Evolutionary conservation across 1,140 invertebrate genomes (phyloP), one percentile per base, ranked within the genome.

Genomic region (Hylaeus volcanicus): DNA sequence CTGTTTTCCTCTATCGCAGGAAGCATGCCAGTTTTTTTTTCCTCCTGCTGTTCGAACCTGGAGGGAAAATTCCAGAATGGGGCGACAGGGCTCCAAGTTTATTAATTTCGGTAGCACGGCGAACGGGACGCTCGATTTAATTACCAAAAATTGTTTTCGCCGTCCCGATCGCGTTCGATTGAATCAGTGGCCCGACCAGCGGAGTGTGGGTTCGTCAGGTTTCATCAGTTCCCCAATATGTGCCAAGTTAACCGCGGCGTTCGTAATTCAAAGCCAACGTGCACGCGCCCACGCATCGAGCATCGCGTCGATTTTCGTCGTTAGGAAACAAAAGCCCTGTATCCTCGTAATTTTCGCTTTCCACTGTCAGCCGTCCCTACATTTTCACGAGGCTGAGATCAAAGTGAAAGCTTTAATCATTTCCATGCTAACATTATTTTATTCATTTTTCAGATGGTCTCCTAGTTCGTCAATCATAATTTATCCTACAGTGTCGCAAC

Each of bases 271-370:
- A 43, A 61, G 68, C 56, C 41, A 9, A 15, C 41, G 39, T 8
- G 14, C 3, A 3, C 14, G 56, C 55, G 75, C 71, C 71, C 71
- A 63, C 45, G 56, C 66, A 43, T 55, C 60, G 26, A 26, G 26
- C 75, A 4, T 78, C 61, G 53, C 15, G 48, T 68, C 48, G 75
- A 78, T 78, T 71, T 78, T 71, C 75, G 43, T 61, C 56, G 56
- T 61, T 2, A 9, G 0, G 37, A 53, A 58, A 78, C 75, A 61
- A 77, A 77, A 61, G 65, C 75, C 56, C 56, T 9, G 37, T 26
- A 26, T 26, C 39, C 63, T 70, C 74, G 74, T 77, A 77, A 77
- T 77, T 77, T 77, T 77, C 74, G 70, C 74, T 77, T 77, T 77
- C 37, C 64, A 9, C 26, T 8, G 43, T 43, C 11, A 12, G 6